phyloP scores from a whole-genome alignment of 2,797 vertebrate genomes.

The Rhinoraja longicauda region DNA sequence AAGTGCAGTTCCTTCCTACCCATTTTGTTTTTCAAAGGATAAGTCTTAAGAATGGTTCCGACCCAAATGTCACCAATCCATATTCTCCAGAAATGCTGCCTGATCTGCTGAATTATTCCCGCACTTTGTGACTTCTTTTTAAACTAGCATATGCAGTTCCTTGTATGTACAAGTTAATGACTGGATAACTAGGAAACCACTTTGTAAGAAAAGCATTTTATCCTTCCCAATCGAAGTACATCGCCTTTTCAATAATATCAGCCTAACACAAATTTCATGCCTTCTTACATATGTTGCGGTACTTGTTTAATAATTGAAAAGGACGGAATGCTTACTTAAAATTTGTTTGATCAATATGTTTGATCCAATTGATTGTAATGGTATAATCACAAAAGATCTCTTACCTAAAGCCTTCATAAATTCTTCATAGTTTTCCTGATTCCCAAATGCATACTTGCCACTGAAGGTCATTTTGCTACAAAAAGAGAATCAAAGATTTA shows the following conservation, averaged over 20 bases:
- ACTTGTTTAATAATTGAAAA: background rate
- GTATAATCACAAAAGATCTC: background rate
- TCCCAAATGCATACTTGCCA: conserved; percentile 2
- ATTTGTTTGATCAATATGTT: background rate
- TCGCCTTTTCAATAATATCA: background rate
- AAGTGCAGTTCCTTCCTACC: too few relatives aligned
- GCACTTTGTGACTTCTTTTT: too few relatives aligned
- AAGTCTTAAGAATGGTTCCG: background rate
- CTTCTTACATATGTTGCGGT: background rate
- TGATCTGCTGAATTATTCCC: too few relatives aligned
- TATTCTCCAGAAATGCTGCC: too few relatives aligned
- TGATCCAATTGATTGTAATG: background rate
- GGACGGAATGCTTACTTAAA: background rate
- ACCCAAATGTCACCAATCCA: too few relatives aligned
- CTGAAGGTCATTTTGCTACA: conserved; percentile 7
- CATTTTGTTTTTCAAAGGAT: background rate
- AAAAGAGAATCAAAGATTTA: background rate
- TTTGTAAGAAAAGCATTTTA: background rate
- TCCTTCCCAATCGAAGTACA: too few relatives aligned
- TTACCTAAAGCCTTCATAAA: conserved; percentile 34
- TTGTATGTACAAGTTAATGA: background rate
- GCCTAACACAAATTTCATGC: background rate
- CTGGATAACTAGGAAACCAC: background rate
- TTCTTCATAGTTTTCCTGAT: conserved; percentile 13
- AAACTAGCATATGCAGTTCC: too few relatives aligned